These are phyloP conservation scores for Euglossa dilemma DNA, from an alignment of 1,140 invertebrate genomes.

Conservation along the genomic window DNA sequence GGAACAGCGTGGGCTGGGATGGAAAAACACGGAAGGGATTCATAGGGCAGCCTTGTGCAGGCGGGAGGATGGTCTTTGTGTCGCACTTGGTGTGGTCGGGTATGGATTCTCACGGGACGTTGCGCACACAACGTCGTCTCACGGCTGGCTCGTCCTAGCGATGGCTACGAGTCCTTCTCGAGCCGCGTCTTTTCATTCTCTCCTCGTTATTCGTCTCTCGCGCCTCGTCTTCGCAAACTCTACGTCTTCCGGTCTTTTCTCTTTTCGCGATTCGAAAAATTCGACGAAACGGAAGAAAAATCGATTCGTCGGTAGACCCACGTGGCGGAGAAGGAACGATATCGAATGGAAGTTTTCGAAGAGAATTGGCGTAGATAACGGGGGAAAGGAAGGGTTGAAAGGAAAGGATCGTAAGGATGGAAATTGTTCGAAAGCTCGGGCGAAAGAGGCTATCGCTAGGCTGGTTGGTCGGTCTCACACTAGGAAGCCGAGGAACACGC, in stretches of 20 bases:
- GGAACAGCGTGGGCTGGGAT: slow-evolving; percentile 35
- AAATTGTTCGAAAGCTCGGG: background rate
- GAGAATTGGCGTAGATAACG: too few species aligned
- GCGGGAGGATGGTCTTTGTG: slow-evolving; percentile 66
- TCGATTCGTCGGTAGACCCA: too few species aligned
- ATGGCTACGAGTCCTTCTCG: background rate
- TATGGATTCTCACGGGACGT: slow-evolving; percentile 76
- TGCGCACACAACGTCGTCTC: slow-evolving; percentile 53
- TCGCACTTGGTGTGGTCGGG: slow-evolving; percentile 50
- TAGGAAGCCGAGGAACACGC: slow-evolving; percentile 30
- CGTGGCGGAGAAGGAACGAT: too few species aligned
- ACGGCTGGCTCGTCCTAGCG: slow-evolving; percentile 30
- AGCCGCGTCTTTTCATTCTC: background rate
- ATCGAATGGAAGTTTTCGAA: too few species aligned
- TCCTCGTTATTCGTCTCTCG: too few species aligned
- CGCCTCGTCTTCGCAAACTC: too few species aligned
- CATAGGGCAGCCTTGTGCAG: slow-evolving; percentile 51
- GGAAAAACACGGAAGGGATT: slow-evolving; percentile 70
- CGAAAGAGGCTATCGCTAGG: background rate
- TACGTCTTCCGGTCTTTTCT: too few species aligned
- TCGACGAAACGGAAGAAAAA: too few species aligned
- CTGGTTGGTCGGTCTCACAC: slow-evolving; percentile 18
- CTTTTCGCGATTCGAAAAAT: too few species aligned
- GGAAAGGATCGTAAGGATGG: background rate
- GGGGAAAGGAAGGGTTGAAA: too few species aligned